Conservation (phyloP, 2,797 vertebrate genomes). For the Kryptopterus vitreolus region DNA sequence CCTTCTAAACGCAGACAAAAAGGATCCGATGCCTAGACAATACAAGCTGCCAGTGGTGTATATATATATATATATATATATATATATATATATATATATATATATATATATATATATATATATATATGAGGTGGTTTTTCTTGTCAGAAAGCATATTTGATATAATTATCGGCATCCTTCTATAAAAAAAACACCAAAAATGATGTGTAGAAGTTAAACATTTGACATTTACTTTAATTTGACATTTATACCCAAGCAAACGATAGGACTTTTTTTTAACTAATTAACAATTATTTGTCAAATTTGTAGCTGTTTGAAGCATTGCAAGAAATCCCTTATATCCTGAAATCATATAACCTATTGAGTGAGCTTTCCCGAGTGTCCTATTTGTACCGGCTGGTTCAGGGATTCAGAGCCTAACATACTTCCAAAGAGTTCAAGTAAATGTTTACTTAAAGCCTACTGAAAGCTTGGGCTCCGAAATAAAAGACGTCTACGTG, state of each 20-base stretch:
- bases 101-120: too few species aligned
- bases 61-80: too few species aligned
- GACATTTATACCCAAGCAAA: not conserved
- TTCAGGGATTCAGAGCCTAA: not conserved
- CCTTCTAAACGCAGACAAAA: slow-evolving; percentile 91
- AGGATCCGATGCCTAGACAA: slow-evolving; percentile 83
- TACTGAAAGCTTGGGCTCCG: not conserved
- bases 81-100: too few species aligned
- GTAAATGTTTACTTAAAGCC: not conserved
- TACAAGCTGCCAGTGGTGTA: slow-evolving; percentile 15
- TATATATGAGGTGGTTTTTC: slow-evolving; percentile 8
- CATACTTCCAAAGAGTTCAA: not conserved
- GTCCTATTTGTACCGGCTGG: not conserved
- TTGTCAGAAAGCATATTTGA: slow-evolving; percentile 9
- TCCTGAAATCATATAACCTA: not conserved
- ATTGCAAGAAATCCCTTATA: not conserved
- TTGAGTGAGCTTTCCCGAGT: not conserved
- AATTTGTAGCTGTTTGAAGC: not conserved
- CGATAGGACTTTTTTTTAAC: not conserved
- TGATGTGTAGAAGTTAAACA: not conserved
- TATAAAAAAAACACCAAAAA: not conserved
- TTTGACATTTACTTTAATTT: too few species aligned
- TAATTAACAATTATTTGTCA: not conserved
- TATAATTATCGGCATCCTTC: slow-evolving; percentile 38
- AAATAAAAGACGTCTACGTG: not conserved